These are phyloP conservation scores for Dioctria linearis DNA, from an alignment of 2,888 invertebrate species.

Conservation along the genomic window DNA sequence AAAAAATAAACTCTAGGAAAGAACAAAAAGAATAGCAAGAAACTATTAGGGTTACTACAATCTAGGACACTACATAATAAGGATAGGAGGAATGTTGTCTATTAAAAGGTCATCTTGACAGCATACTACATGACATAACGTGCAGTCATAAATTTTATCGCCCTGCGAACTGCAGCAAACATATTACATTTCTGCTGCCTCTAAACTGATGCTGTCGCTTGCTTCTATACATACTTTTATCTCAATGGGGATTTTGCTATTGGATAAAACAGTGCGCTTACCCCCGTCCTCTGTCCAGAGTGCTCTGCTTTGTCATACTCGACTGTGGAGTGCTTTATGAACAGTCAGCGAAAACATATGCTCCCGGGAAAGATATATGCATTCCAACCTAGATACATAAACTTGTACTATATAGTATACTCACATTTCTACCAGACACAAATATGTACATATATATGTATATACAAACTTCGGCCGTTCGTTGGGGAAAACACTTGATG, in stretches of 20 bases:
- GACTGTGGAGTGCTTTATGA: slow-evolving; percentile 51
- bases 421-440: slow-evolving; percentile 21
- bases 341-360: slow-evolving; percentile 49
- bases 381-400: slow-evolving; percentile 31
- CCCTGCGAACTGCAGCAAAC: slow-evolving; percentile 28
- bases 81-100: slow-evolving; percentile 23
- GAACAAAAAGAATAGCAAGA: slow-evolving; percentile 14
- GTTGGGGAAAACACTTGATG: slow-evolving; percentile 47
- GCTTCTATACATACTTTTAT: slow-evolving; percentile 37
- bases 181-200: slow-evolving; percentile 46
- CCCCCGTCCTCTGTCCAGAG: not conserved
- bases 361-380: slow-evolving; percentile 48
- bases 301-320: slow-evolving; percentile 32
- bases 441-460: not conserved
- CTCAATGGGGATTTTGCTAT: slow-evolving; percentile 28
- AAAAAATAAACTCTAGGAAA: slow-evolving; percentile 20
- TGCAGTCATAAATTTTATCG: slow-evolving; percentile 36
- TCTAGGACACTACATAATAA: not conserved
- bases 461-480: not conserved
- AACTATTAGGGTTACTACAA: slow-evolving; percentile 18
- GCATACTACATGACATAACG: slow-evolving; percentile 19
- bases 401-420: not conserved
- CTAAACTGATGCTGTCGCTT: slow-evolving; percentile 21
- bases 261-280: slow-evolving; percentile 12
- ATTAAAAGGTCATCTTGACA: slow-evolving; percentile 44